A percentile compares a stretch with the other conserved stretches of the same genome.
phyloP scores from a whole-genome alignment of 2,113 vertebrate genomes.

The Onychostoma macrolepis region DNA sequence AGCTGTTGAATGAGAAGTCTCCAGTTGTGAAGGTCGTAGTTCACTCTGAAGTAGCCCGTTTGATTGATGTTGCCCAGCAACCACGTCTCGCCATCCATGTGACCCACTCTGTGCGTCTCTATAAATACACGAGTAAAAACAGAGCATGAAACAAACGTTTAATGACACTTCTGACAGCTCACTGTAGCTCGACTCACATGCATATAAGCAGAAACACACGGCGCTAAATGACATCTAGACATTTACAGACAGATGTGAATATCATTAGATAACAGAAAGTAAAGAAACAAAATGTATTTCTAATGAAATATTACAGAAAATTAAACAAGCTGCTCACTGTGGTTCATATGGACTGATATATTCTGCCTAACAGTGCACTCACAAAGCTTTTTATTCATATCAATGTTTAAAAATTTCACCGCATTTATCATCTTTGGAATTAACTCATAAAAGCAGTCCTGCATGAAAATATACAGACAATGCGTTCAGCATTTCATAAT shows the following conservation, averaged over 20 bases:
- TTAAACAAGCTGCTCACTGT: conserved; percentile 2
- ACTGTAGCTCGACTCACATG: not conserved
- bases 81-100: conserved; percentile 85
- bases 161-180: not conserved
- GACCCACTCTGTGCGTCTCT: conserved; percentile 86
- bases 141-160: not conserved
- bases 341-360: not conserved
- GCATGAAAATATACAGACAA: conserved; percentile 7
- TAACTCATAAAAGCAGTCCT: not conserved
- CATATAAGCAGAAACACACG: not conserved
- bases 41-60: conserved; percentile 96
- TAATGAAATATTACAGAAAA: not conserved
- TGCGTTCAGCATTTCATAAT: not conserved
- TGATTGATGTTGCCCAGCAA: conserved; percentile 97
- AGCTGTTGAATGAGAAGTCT: conserved; percentile 91
- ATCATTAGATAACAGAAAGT: not conserved
- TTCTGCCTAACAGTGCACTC: not conserved
- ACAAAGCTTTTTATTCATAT: not conserved
- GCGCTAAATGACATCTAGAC: not conserved
- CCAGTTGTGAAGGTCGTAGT: conserved; percentile 98
- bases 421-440: not conserved
- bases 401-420: not conserved
- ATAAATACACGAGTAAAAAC: conserved; percentile 39
- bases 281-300: not conserved
- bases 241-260: not conserved